phyloP scores from a whole-genome alignment of 2,888 invertebrate genomes.

The Lasioglossum oenotherae region DNA sequence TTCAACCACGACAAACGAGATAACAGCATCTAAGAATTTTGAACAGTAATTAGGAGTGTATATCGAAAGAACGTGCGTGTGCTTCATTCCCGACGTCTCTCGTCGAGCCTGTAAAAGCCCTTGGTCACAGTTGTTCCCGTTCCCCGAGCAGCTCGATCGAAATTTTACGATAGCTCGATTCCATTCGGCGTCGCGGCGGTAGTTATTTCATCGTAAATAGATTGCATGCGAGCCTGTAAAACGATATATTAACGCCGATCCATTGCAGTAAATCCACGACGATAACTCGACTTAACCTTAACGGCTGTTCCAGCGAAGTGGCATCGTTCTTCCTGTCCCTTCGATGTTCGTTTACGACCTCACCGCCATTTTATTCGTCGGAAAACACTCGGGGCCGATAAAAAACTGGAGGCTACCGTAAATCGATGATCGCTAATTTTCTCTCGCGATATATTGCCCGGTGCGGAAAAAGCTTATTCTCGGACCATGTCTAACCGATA shows the following conservation, averaged over 20 bases:
- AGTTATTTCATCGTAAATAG: conserved; percentile 54
- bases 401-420: conserved; percentile 36
- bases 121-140: not conserved
- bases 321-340: conserved; percentile 64
- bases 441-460: conserved; percentile 23
- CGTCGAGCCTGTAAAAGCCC: not conserved
- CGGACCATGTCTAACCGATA: not conserved
- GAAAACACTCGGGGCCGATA: conserved; percentile 55
- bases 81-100: not conserved
- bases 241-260: conserved; percentile 65
- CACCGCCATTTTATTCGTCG: conserved; percentile 57
- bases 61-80: not conserved
- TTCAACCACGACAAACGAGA: not conserved
- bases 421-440: conserved; percentile 61
- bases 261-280: conserved; percentile 61
- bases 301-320: conserved; percentile 59
- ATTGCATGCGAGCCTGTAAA: conserved; percentile 61
- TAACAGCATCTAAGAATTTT: not conserved
- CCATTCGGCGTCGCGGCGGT: conserved; percentile 13
- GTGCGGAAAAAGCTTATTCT: not conserved
- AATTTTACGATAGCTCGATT: conserved; percentile 30
- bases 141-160: not conserved
- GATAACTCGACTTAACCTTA: conserved; percentile 67
- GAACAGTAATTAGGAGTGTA: not conserved
- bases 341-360: conserved; percentile 64